Evolutionary conservation across 2,797 vertebrate species (phyloP).

Genomic region (Alfaro cultratus): DNA sequence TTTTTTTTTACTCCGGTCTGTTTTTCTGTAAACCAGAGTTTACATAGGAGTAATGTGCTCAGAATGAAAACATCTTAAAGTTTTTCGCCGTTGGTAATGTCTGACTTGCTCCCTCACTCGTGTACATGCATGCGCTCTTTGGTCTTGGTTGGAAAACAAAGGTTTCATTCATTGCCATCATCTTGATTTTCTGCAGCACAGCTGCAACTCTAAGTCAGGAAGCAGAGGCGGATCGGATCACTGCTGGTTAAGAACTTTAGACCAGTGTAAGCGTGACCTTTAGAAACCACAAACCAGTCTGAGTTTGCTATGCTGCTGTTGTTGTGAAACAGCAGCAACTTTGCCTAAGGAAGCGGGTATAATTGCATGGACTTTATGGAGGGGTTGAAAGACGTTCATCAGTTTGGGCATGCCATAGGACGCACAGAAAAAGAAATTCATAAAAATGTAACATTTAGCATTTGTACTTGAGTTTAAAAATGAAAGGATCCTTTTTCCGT

Average conservation of each 20-base stretch:
- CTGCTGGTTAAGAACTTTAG: constrained; percentile 20
- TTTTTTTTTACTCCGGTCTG: not conserved
- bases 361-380: not conserved
- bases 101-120: constrained; percentile 11
- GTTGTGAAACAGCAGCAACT: not conserved
- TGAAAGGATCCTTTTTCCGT: not conserved
- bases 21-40: not conserved
- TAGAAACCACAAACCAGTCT: not conserved
- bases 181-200: constrained; percentile 27
- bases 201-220: constrained; percentile 24
- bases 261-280: not conserved
- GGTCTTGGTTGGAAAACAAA: constrained; percentile 47
- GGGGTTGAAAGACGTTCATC: not conserved
- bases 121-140: constrained; percentile 27
- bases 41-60: not conserved
- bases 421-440: not conserved
- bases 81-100: constrained; percentile 29
- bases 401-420: not conserved
- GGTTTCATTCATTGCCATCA: constrained; percentile 45
- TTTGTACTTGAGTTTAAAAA: not conserved
- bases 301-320: not conserved
- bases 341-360: not conserved
- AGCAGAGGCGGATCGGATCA: constrained; percentile 39
- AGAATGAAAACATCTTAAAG: constrained; percentile 16
- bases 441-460: not conserved